Conservation (phyloP, 2,797 vertebrate genomes). For the Acanthurus leucopareius region DNA sequence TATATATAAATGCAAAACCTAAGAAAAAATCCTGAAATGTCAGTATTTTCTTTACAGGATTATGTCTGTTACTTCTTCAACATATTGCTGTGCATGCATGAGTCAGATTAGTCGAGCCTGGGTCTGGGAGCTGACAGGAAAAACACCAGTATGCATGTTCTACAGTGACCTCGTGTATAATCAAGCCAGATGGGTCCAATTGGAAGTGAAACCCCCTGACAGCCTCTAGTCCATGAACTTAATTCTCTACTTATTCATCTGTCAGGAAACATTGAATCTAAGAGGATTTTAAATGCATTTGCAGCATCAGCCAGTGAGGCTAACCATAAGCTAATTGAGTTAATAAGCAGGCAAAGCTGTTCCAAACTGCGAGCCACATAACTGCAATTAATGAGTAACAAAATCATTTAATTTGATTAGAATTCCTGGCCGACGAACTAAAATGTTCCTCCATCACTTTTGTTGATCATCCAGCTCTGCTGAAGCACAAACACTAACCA, state of each 20-base stretch:
- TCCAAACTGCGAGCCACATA: slow-evolving; percentile 1
- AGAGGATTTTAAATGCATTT: slow-evolving; percentile 1
- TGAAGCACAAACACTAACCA: neutral
- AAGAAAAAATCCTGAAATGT: neutral
- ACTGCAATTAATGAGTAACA: neutral
- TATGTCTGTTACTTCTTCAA: neutral
- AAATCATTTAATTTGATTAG: neutral
- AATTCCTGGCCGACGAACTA: neutral
- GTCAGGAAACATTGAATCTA: neutral
- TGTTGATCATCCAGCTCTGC: neutral
- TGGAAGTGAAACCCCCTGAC: neutral
- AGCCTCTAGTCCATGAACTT: neutral
- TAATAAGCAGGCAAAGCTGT: slow-evolving; percentile 16
- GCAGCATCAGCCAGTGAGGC: neutral
- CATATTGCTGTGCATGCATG: neutral
- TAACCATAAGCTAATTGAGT: slow-evolving; percentile 6
- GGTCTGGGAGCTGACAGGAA: neutral
- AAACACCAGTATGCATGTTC: neutral
- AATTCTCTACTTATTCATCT: neutral
- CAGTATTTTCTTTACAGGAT: neutral
- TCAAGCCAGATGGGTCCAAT: no score
- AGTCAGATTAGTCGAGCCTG: neutral
- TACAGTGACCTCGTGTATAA: no score
- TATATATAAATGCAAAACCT: neutral
- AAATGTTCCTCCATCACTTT: neutral